These are phyloP conservation scores for Pocillopora damicornis DNA, from an alignment of 64 coral and sea anemone genomes.

Conservation along the genomic window DNA sequence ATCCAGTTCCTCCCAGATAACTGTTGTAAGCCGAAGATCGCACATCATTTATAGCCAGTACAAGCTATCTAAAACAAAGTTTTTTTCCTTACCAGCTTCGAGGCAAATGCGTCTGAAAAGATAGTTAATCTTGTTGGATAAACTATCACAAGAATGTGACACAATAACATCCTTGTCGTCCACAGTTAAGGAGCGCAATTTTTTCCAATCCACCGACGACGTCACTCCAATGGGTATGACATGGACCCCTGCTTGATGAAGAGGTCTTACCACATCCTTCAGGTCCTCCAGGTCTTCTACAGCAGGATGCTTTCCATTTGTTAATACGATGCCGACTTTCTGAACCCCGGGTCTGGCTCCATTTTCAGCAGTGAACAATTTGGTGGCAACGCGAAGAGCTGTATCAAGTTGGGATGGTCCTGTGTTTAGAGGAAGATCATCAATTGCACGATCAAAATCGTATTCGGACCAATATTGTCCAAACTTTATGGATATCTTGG, in stretches of 20 bases:
- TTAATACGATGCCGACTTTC: conserved; percentile 46
- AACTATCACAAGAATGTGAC: conserved; percentile 17
- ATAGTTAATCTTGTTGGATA: neutral
- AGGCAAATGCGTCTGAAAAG: conserved; percentile 19
- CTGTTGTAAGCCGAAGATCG: no score
- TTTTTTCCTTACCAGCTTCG: conserved; percentile 11
- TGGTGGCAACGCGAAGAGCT: conserved; percentile 27
- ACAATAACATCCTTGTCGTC: conserved; percentile 44
- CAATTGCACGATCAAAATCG: conserved; percentile 29
- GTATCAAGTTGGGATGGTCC: conserved; percentile 21
- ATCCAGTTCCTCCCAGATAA: no score
- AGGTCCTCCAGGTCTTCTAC: neutral
- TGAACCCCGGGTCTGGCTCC: conserved; percentile 32
- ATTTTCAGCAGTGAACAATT: conserved; percentile 23
- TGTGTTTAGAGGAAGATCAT: conserved; percentile 29
- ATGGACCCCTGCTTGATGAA: conserved; percentile 57
- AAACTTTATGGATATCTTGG: conserved; percentile 13
- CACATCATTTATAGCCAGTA: no score
- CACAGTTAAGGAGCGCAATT: conserved; percentile 34
- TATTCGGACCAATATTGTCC: conserved; percentile 18
- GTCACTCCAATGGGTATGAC: conserved; percentile 65
- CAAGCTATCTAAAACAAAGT: neutral
- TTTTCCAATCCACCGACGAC: conserved; percentile 19
- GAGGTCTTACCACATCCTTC: conserved; percentile 41
- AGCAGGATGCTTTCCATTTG: conserved; percentile 29